Evolutionary conservation across 2,888 invertebrate genomes (phyloP), one percentile per base, ranked within the genome.

Genomic region (Troides helena): DNA sequence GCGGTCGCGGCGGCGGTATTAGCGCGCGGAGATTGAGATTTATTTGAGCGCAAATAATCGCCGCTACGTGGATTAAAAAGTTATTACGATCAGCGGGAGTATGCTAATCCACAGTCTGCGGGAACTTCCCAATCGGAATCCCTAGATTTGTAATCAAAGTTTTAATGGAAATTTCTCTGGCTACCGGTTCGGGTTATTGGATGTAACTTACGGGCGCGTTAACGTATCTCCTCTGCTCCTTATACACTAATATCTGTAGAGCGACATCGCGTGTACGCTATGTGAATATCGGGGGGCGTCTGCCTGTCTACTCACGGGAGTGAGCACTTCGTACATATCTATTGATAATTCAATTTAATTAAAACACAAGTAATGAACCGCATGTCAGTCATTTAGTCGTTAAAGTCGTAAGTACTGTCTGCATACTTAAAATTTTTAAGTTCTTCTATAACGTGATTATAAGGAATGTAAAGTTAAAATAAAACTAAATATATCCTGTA

Each of bases 121-220:
- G 17, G 53, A 64, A 70, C 39, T 67, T 56, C 59, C 63, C 53
- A 64, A 67, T 63, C 67, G 60, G 46, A 61, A 67, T 70, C 59
- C 60, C 67, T 67, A 61, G 59, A 67, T 70, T 60, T 67, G 67
- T 67, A 67, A 70, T 70, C 67, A 70, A 70, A 70, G 67, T 70
- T 70, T 67, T 70, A 70, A 70, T 70, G 67, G 67, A 67, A 70
- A 67, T 70, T 63, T 67, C 63, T 70, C 39, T 25, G 39, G 63
- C 21, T 62, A 66, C 50, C 39, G 58, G 12, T 50, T 61, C 21
- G 39, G 43, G 56, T 67, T 67, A 70, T 70, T 64, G 60, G 63
- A 64, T 70, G 63, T 70, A 36, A 69, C 62, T 69, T 65, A 69
- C 36, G 30, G 70, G 23, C 43, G 58, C 58, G 50, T 23, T 67